Percentiles rank a stretch among this genome's conserved stretches.
phyloP scores from a whole-genome alignment of 2,888 invertebrate genomes.

The Protonemura montana region DNA sequence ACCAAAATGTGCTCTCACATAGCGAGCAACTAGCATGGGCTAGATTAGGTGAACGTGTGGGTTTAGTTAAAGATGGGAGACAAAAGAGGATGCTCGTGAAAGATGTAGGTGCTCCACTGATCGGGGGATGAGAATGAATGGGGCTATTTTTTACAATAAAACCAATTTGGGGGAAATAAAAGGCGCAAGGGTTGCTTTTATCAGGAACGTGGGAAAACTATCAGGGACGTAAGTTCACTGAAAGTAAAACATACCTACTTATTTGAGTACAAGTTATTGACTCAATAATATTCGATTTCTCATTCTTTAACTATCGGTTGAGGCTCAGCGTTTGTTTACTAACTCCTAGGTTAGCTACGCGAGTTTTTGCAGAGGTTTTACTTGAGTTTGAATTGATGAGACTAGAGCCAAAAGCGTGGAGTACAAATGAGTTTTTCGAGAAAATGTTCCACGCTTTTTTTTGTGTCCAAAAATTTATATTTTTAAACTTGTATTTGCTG shows the following conservation, averaged over 20 bases:
- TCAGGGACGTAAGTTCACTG: not conserved
- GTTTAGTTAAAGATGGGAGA: not conserved
- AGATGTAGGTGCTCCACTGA: not conserved
- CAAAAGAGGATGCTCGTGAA: not conserved
- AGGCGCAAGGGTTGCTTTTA: not conserved
- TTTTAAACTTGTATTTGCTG: not conserved
- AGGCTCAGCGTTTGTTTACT: too few species aligned
- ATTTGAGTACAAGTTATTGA: not conserved
- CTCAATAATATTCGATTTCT: not conserved
- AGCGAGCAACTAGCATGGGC: not conserved
- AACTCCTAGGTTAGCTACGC: too few species aligned
- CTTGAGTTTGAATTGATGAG: not conserved
- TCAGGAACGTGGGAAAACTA: conserved; percentile 31
- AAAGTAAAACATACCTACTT: not conserved
- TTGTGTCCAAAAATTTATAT: not conserved
- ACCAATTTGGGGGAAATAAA: conserved; percentile 31
- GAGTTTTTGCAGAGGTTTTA: too few species aligned
- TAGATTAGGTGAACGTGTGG: not conserved
- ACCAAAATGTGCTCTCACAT: not conserved
- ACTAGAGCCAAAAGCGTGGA: not conserved
- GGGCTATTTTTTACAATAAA: conserved; percentile 34
- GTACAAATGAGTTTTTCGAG: not conserved
- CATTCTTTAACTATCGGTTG: not conserved
- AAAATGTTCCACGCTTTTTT: not conserved
- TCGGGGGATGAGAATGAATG: conserved; percentile 26